Conservation (phyloP, 2,888 invertebrate species). For the Acleris holmiana region DNA sequence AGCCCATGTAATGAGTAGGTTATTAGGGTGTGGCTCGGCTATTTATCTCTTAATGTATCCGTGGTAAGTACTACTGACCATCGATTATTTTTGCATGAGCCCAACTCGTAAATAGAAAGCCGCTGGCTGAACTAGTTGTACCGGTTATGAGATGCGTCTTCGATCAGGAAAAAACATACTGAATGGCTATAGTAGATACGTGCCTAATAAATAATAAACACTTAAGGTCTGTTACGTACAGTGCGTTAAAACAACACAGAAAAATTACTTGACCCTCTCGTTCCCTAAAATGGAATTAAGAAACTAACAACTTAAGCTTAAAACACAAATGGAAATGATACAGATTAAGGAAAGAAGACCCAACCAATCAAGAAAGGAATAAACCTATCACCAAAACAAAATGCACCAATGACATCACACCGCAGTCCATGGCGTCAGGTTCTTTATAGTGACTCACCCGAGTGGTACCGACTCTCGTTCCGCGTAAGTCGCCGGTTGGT, state of each 20-base stretch:
- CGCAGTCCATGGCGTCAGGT: conserved; percentile 52
- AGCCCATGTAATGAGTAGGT: too few species aligned
- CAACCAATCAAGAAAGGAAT: conserved; percentile 23
- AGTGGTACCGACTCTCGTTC: conserved; percentile 97
- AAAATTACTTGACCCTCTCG: too few species aligned
- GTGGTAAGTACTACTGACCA: conserved; percentile 1
- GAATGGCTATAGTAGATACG: too few species aligned
- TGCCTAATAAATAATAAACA: too few species aligned
- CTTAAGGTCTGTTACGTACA: too few species aligned
- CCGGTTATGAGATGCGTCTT: conserved; percentile 28
- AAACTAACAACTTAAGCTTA: too few species aligned
- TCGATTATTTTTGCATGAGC: conserved; percentile 45
- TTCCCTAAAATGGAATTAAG: too few species aligned
- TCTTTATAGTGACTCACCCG: conserved; percentile 88
- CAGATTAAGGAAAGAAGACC: conserved; percentile 17
- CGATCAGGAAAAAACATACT: neutral
- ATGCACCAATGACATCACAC: conserved; percentile 50
- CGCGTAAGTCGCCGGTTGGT: conserved; percentile 95
- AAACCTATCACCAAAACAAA: conserved; percentile 35
- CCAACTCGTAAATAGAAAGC: conserved; percentile 54
- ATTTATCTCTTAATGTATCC: neutral
- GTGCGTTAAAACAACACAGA: too few species aligned
- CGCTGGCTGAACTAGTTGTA: conserved; percentile 38
- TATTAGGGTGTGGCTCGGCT: neutral
- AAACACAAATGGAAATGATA: neutral